Evolutionary conservation across 2,797 vertebrate genomes (phyloP).

Genomic region (Buphagus erythrorhynchus): DNA sequence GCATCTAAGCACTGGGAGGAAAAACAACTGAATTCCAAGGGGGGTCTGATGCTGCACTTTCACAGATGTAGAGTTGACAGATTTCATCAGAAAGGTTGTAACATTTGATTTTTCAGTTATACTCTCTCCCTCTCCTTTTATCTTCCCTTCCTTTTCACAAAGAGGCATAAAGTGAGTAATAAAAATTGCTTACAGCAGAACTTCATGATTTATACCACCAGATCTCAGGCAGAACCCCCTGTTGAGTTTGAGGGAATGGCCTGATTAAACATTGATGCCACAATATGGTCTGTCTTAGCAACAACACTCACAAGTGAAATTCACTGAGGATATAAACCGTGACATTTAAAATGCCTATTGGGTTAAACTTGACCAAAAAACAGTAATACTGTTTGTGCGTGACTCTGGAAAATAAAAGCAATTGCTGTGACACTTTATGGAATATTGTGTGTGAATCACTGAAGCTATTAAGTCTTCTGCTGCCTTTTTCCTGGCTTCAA

Average conservation of each 20-base stretch:
- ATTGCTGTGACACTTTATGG: not conserved
- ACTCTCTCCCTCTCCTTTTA: not conserved
- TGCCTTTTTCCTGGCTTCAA: slow-evolving; percentile 15
- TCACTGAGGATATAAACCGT: not conserved
- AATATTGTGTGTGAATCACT: not conserved
- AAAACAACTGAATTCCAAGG: not conserved
- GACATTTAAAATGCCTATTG: slow-evolving; percentile 31
- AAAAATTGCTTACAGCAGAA: slow-evolving; percentile 20
- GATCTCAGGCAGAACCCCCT: slow-evolving; percentile 35
- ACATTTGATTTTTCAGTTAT: not conserved
- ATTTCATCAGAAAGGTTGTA: not conserved
- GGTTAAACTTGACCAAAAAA: slow-evolving; percentile 10
- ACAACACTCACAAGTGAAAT: slow-evolving; percentile 28
- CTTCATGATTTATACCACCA: slow-evolving; percentile 14
- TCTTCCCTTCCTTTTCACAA: not conserved
- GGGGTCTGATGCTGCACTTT: not conserved
- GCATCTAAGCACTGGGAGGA: not conserved
- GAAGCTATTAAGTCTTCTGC: not conserved
- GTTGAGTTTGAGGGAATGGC: slow-evolving; percentile 33
- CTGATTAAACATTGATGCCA: slow-evolving; percentile 67
- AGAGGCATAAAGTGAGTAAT: slow-evolving; percentile 8
- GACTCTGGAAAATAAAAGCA: slow-evolving; percentile 1
- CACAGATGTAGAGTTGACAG: not conserved
- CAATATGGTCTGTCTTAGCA: slow-evolving; percentile 59
- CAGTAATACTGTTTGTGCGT: not conserved